These are phyloP conservation scores for Brachyhypopomus occidentalis DNA, from an alignment of 2,113 vertebrate genomes.

Conservation along the genomic window DNA sequence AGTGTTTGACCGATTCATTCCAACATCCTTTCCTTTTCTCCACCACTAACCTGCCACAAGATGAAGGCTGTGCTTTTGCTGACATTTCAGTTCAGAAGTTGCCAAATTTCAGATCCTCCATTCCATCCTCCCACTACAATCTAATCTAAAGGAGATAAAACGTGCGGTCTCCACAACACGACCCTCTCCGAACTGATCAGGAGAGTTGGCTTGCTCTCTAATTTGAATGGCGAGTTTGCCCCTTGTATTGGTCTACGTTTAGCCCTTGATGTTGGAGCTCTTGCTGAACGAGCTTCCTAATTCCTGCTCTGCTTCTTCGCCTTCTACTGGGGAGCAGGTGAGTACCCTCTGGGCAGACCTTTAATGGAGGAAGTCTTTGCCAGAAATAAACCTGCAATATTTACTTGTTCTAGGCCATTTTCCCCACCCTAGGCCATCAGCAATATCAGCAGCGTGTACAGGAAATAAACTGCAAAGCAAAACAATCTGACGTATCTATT, in stretches of 20 bases:
- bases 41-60: not conserved
- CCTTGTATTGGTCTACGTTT: slow-evolving; percentile 52
- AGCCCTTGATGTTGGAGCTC: slow-evolving; percentile 64
- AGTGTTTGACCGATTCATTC: not conserved
- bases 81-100: too few species aligned
- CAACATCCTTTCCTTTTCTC: too few species aligned
- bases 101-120: too few species aligned
- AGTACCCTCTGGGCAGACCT: slow-evolving; percentile 66
- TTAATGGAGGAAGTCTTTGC: slow-evolving; percentile 52
- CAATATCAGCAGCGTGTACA: slow-evolving; percentile 6
- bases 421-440: slow-evolving; percentile 26
- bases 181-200: not conserved
- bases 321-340: slow-evolving; percentile 70
- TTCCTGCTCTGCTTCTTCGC: slow-evolving; percentile 70
- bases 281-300: slow-evolving; percentile 70
- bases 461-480: not conserved
- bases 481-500: not conserved
- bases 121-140: not conserved
- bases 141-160: slow-evolving; percentile 53
- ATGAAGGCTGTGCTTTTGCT: not conserved
- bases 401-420: slow-evolving; percentile 62
- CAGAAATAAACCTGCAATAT: slow-evolving; percentile 63
- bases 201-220: slow-evolving; percentile 40
- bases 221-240: slow-evolving; percentile 58
- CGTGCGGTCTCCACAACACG: slow-evolving; percentile 55